Evolutionary conservation across 2,797 vertebrate genomes (phyloP).

Genomic region (Rhinatrema bivittatum): DNA sequence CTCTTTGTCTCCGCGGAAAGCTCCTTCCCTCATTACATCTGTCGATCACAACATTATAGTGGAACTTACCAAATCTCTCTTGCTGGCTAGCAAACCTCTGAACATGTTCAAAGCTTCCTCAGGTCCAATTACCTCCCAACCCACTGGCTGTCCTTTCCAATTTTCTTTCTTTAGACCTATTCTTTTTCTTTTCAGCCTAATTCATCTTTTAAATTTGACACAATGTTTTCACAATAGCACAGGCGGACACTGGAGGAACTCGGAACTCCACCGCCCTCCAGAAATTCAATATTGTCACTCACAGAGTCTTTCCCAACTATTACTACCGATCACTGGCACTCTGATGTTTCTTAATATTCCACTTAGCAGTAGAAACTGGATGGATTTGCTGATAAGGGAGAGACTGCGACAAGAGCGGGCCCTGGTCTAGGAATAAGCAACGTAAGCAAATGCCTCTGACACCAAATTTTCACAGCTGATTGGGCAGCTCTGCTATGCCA

Average conservation of each 20-base stretch:
- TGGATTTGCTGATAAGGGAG: no score
- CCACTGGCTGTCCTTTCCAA: constrained; percentile 53
- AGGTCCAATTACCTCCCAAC: constrained; percentile 65
- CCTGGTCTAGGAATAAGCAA: no score
- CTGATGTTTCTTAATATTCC: constrained; percentile 5
- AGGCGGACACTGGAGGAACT: not conserved
- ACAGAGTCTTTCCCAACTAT: not conserved
- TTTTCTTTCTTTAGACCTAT: constrained; percentile 41
- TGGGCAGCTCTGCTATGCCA: no score
- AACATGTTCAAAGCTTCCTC: constrained; percentile 66
- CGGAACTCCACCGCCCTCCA: not conserved
- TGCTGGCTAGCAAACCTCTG: constrained; percentile 54
- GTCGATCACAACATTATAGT: constrained; percentile 39
- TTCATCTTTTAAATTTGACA: constrained; percentile 41
- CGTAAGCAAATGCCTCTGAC: no score
- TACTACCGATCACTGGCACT: not conserved
- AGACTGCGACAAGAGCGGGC: no score
- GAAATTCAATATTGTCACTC: no score
- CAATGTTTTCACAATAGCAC: constrained; percentile 11
- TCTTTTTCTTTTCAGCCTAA: constrained; percentile 33
- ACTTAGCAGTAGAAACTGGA: no score
- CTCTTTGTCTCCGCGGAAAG: constrained; percentile 44
- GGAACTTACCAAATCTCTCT: constrained; percentile 54
- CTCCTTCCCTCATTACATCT: constrained; percentile 61
- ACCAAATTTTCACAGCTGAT: no score